Evolutionary conservation across 2,797 vertebrate genomes (phyloP), one percentile per base, ranked within the genome.

Genomic region (Craterocephalus amniculus): DNA sequence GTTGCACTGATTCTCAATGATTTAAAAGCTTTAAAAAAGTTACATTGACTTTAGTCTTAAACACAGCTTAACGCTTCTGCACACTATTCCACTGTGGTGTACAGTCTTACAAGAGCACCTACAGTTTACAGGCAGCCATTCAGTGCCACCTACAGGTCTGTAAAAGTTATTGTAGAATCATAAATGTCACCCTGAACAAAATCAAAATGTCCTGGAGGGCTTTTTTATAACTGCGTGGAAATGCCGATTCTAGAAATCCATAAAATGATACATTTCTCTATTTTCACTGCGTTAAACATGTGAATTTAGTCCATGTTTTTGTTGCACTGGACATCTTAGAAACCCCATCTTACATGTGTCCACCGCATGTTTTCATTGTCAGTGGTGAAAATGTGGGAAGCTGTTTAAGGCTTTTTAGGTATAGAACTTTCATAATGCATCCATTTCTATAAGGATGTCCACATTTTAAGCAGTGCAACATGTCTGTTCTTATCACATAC

Each of bases 61-160:
- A 45, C 20, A 36, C 18, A 78, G 10, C 16, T 18, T 49, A 31
- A 67, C 56, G 20, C 22, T 35, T 64, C 24, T 52, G 1, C 4
- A 54, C 49, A 64, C 24, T 0, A 12, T 20, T 52, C 27, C 10
- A 52, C 36, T 27, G 24, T 27, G 24, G 24, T 18, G n/a, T 38
- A 18, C 18, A 14, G 1, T 54, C 38, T 55, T 10, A 52, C 1
- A 26, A 18, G 2, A 45, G 27, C 43, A 14, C 61, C 3, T 56
- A 7, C 27, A 16, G 0, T 61, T 6, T 9, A 13, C 4, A 45
- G 6, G 16, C 24, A 67, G 56, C 18, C n/a, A 49, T 36, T 38
- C 26, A 58, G 55, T 36, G 34, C 77, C 77, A 61, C 71, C 78
- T 78, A 58, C 3, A 45, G 74, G 77, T 27, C 52, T 32, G 20